These are phyloP conservation scores for Scopus umbretta DNA, from an alignment of 2,113 vertebrate species.

Conservation along the genomic window DNA sequence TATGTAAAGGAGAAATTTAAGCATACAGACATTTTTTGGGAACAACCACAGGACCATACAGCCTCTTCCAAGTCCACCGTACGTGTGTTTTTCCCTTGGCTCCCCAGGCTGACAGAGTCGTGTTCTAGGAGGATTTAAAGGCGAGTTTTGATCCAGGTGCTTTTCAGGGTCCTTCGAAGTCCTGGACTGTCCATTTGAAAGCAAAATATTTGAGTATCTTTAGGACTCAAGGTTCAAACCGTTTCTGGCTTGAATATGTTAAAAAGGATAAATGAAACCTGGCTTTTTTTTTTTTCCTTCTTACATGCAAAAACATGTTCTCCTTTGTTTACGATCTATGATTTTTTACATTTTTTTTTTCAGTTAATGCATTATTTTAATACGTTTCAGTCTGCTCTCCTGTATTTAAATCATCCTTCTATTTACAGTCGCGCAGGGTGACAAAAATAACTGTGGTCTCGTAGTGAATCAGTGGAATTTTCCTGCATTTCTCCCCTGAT, in stretches of 20 bases:
- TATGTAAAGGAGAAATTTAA: background rate
- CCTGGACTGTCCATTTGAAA: background rate
- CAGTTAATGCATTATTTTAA: background rate
- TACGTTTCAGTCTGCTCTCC: background rate
- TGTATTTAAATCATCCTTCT: constrained; percentile 33
- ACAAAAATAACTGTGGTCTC: constrained; percentile 53
- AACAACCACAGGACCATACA: background rate
- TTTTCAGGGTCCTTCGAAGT: background rate
- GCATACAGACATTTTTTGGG: background rate
- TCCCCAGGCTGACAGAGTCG: background rate
- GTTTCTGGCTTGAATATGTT: background rate
- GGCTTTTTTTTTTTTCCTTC: background rate
- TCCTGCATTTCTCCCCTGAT: constrained; percentile 55
- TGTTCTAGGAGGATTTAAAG: background rate
- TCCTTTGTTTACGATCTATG: background rate
- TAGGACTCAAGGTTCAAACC: background rate
- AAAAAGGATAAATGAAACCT: background rate
- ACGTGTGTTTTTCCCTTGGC: background rate
- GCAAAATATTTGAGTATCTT: background rate
- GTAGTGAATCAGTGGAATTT: constrained; percentile 66
- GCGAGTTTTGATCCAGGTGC: background rate
- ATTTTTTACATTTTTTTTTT: background rate
- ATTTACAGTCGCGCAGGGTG: constrained; percentile 41
- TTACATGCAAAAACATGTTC: background rate
- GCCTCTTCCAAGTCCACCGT: background rate